Base-by-base conservation (phyloP, 2,113 vertebrate genomes). In the Thinocorus orbignyianus region DNA sequence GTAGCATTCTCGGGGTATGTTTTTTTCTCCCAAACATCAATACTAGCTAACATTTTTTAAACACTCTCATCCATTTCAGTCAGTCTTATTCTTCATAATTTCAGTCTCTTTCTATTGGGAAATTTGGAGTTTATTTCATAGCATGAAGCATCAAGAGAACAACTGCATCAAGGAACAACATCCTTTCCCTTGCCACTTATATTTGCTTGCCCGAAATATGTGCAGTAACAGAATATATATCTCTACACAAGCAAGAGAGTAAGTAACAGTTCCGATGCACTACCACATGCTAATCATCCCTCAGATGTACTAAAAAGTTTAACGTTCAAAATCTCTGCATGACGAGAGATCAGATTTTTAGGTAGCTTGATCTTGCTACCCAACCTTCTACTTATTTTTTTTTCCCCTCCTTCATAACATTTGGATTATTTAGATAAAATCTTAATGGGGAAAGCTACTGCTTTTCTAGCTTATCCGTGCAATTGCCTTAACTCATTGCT, bases 41-140 rank as follows among this genome's bases (percentile, higher is more conserved):
- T 94, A 79, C 37, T 3, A 51, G 92, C 92, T 79, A 94, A 87
- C 69, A 64, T 76, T 94, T 93, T 91, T 89, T 76, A 94, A 95
- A 81, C 57, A 79, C 88, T 54, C 65, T 31, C 86, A 94, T 76
- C 91, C 60, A 76, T 95, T 94, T 79, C 86, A 64, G 82, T 93
- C 83, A 39, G 48, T 93, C 92, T 61, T 66, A 26, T 24, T 72
- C 81, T 80, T 94, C 81, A 83, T 76, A 76, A 95, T 86, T 93
- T 92, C 46, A 5, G 33, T 70, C 69, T 52, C 55, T 37, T 86
- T 86, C 83, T 87, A 25, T 31, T 61, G 91, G 88, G 77, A 81
- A 92, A 89, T 76, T 39, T 46, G 44, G 65, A 65, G 69, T 10
- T 76, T 86, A 81, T 93, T 96, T 92, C 83, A 79, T 33, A 24